Evolutionary conservation across 2,797 vertebrate species (phyloP), one percentile per base, ranked within the genome.

Genomic region (Hippopotamyrus pictus): DNA sequence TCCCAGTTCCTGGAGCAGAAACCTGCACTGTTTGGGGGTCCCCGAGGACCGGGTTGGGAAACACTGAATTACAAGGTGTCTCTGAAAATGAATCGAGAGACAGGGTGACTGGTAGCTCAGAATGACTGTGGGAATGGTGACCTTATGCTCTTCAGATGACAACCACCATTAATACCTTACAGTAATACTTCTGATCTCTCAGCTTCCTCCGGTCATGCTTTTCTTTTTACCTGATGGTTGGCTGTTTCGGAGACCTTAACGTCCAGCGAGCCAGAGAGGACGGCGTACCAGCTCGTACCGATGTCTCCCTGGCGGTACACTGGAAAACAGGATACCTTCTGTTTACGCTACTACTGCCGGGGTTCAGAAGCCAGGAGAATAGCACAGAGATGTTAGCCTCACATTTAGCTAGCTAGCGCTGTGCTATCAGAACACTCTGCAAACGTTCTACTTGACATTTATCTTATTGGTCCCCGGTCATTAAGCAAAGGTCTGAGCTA

Each of bases 231-330:
- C 97, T 99, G 98, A 92, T 99, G 97, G 94, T 97, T 99, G 93
- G 98, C 98, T 0, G 98, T 99, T 95, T 99, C 99, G 86, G 99
- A 99, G 90, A 99, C 98, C 95, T 99, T 99, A 92, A 99, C 98
- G 93, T 99, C 98, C 94, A 99, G 94, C 88, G 99, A 99, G 90
- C 99, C 99, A 25, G 98, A 97, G 84, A 99, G 95, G 76, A 99
- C 98, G 41, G 98, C 98, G 46, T 99, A 99, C 99, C 99, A 99
- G 89, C 97, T 99, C 57, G 97, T 99, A 89, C 98, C 99, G 89
- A 99, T 99, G 92, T 99, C 99, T 69, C 99, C 99, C 93, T 99
- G 98, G 86, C 98, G 97, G 95, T 98, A 99, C 89, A 99, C 99
- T 99, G 94, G 41, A 88, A 90, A 88, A 88, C 12, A 89, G 14